Conservation (phyloP, 1,140 invertebrate genomes). For the Drosophila nannoptera region DNA sequence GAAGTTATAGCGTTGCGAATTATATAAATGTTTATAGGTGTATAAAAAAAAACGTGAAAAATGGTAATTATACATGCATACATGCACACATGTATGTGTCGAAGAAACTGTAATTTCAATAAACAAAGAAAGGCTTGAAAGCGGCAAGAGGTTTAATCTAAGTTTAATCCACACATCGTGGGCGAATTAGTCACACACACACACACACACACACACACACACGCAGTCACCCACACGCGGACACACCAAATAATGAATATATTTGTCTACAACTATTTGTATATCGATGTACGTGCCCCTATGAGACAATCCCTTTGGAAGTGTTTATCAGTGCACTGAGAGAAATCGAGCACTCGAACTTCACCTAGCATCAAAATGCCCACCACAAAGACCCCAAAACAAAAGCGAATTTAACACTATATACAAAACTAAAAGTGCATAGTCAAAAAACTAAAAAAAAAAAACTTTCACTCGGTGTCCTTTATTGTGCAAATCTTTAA, state of each 20-base stretch:
- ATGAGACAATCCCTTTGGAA: constrained; percentile 74
- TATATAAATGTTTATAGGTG: constrained; percentile 71
- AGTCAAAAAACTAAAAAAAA: constrained; percentile 57
- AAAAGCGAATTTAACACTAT: constrained; percentile 61
- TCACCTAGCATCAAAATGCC: constrained; percentile 53
- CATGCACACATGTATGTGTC: no score
- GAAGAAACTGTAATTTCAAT: constrained; percentile 79
- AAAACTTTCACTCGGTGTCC: constrained; percentile 67
- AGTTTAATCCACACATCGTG: constrained; percentile 27
- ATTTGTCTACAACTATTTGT: constrained; percentile 74
- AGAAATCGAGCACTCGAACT: constrained; percentile 47
- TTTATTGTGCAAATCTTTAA: constrained; percentile 49
- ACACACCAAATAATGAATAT: constrained; percentile 29
- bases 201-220: constrained; percentile 18
- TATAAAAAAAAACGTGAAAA: constrained; percentile 52
- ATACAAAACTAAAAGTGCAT: constrained; percentile 61
- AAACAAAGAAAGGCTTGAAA: constrained; percentile 49
- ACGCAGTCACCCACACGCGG: constrained; percentile 16
- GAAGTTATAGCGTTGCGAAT: constrained; percentile 54
- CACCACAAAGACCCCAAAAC: constrained; percentile 47
- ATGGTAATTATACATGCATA: constrained; percentile 59
- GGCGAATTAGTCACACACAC: constrained; percentile 48
- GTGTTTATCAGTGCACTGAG: constrained; percentile 52
- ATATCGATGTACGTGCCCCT: constrained; percentile 70
- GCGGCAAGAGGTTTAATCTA: constrained; percentile 58